Base-by-base conservation (phyloP, 2,888 invertebrate genomes). In the Nowickia ferox region DNA sequence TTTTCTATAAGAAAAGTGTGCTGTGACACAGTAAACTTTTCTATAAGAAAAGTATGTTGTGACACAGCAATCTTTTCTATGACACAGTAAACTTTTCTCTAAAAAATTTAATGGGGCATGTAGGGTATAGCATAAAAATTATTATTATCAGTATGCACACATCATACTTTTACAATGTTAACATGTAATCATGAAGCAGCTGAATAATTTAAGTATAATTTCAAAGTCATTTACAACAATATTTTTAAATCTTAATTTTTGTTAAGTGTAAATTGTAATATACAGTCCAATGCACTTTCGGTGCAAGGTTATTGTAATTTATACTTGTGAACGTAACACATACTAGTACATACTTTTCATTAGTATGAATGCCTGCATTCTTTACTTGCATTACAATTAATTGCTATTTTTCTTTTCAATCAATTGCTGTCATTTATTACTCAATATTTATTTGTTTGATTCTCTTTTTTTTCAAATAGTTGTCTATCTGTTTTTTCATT, bases 301-400 rank as follows among this genome's bases (percentile, higher is more conserved):
- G 68, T 74, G 69, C 85, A 85, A 85, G 81, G 85, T 75, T 82
- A 68, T 72, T 80, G 72, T 40, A 57, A 80, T 65, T 80, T 22
- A 6, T n/a, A 59, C 30, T 57, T 30, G 30, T 22, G 30, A 9
- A n/a, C 13, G 15, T 38, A 22, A 30, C 22, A 38, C 15, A 10
- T 30, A 38, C 10, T 38, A 8, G 15, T 17, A 5, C 11, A 30
- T 30, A 30, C 1, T 30, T 30, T 30, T 30, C 30, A 68, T 19
- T 9, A 40, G 1, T 53, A 40, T 10, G 9, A 40, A 22, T 30
- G 11, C 51, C 38, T 13, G 48, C 13, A 61, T 53, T 65, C 11
- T 44, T 30, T 53, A 42, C 48, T 75, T 22, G 13, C 72, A 57
- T 66, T 53, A 38, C 59, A 40, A 66, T 40, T 11, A 42, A 53